Conservation (phyloP, 64 coral and sea anemone genomes). For the Stichodactyla helianthus region DNA sequence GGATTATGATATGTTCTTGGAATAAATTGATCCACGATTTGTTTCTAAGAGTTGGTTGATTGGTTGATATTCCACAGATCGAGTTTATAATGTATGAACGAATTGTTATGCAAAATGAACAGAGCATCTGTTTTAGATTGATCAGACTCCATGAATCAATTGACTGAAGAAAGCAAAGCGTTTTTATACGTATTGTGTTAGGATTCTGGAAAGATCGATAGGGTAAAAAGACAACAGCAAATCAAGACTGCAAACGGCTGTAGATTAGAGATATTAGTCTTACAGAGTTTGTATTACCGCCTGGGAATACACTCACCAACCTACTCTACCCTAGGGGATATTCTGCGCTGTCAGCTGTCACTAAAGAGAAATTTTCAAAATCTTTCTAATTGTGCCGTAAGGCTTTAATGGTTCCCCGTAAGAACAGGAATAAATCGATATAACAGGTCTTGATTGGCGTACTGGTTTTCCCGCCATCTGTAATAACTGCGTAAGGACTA, state of each 20-base stretch:
- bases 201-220: neutral
- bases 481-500: too few species aligned
- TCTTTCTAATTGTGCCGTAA: too few species aligned
- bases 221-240: neutral
- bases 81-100: neutral
- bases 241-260: neutral
- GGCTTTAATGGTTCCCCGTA: neutral
- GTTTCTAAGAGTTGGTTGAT: neutral
- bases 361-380: too few species aligned
- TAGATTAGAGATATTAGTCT: neutral
- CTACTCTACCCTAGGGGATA: too few species aligned
- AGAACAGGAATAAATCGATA: neutral
- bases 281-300: neutral
- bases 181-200: neutral
- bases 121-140: neutral
- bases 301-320: too few species aligned
- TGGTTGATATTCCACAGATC: neutral
- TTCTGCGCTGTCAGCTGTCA: too few species aligned
- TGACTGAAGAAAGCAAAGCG: neutral
- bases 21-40: neutral
- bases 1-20: neutral
- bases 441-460: too few species aligned
- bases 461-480: too few species aligned
- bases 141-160: neutral
- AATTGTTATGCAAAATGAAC: neutral